Percentiles rank a stretch among this genome's conserved stretches.
phyloP scores from a whole-genome alignment of 2,797 vertebrate genomes.

The Tokudaia tokunoshimensis region DNA sequence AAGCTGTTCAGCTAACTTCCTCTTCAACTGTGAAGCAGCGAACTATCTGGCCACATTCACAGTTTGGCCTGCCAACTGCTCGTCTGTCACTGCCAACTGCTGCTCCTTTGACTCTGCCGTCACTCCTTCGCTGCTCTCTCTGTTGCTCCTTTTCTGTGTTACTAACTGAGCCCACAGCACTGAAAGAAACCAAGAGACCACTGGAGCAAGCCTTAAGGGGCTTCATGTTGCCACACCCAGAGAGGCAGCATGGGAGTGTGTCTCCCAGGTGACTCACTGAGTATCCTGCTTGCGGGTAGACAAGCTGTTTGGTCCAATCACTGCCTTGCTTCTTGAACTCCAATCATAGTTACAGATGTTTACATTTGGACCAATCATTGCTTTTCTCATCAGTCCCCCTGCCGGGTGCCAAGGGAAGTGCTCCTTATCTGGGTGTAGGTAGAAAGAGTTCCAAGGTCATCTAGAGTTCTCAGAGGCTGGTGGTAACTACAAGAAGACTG shows the following conservation, averaged over 20 bases:
- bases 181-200: background rate
- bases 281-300: background rate
- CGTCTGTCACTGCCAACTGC: background rate
- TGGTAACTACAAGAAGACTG: background rate
- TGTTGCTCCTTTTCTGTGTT: background rate
- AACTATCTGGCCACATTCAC: background rate
- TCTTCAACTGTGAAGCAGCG: background rate
- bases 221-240: background rate
- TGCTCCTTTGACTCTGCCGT: background rate
- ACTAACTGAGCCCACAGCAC: background rate
- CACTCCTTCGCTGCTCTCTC: background rate
- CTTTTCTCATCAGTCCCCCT: background rate
- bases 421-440: background rate
- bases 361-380: background rate
- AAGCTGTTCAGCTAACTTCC: background rate
- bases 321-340: background rate
- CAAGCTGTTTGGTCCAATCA: background rate
- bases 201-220: background rate
- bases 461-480: background rate
- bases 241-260: background rate
- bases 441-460: background rate
- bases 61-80: background rate
- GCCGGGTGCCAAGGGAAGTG: background rate
- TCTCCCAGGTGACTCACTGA: background rate
- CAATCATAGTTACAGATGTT: background rate